Percentiles rank a stretch among this genome's conserved stretches.
Conservation (phyloP, 2,797 vertebrate species). For the Microhierax caerulescens region DNA sequence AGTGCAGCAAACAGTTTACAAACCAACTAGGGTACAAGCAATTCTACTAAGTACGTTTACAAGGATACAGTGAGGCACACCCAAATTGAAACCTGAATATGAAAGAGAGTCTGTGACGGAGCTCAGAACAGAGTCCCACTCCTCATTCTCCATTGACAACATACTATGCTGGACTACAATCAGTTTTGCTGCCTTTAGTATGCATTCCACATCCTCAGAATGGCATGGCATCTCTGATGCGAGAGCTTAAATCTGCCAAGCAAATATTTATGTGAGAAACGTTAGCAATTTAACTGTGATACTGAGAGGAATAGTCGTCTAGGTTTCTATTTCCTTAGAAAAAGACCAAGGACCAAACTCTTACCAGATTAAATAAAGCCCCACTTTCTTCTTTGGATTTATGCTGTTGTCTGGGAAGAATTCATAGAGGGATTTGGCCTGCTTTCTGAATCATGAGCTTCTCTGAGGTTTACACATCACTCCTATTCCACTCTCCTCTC, state of each 20-base stretch:
- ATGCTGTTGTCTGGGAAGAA: conserved; percentile 17
- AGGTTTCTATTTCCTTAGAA: not conserved
- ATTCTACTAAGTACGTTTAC: not conserved
- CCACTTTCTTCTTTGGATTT: not conserved
- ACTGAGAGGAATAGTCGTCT: not conserved
- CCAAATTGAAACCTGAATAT: not conserved
- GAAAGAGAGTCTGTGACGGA: not conserved
- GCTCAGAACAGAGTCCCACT: not conserved
- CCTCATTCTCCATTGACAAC: not conserved
- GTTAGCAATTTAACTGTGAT: not conserved
- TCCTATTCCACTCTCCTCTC: not conserved
- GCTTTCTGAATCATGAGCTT: conserved; percentile 10
- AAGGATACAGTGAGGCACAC: not conserved
- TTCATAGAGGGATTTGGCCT: conserved; percentile 12
- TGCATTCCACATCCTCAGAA: not conserved
- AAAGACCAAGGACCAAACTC: not conserved
- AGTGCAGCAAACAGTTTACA: not conserved
- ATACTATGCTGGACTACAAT: not conserved
- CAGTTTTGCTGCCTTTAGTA: not conserved
- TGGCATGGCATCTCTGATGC: not conserved
- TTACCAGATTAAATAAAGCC: not conserved
- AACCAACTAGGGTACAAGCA: not conserved
- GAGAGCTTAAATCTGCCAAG: not conserved
- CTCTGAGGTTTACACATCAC: conserved; percentile 7
- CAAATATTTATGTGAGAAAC: conserved; percentile 28